A percentile compares a stretch with the other conserved stretches of the same genome.
phyloP scores from a whole-genome alignment of 2,797 vertebrate genomes.

The Melanotaenia nigrans region DNA sequence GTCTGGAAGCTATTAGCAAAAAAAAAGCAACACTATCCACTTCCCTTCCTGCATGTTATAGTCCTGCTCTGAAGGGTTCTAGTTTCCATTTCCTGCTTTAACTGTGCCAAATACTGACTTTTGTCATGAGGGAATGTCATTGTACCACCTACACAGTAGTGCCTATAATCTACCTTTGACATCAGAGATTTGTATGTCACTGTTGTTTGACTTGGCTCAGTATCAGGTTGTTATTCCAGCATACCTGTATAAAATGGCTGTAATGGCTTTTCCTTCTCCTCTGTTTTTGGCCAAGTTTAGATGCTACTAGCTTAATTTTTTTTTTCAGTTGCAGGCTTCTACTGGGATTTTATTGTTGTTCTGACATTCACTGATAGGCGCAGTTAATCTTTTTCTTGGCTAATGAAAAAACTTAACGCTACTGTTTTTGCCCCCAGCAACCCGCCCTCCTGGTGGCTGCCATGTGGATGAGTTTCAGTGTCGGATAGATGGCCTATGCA shows the following conservation, averaged over 20 bases:
- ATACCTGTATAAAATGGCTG: slow-evolving; percentile 35
- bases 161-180: slow-evolving; percentile 49
- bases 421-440: slow-evolving; percentile 79
- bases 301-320: slow-evolving; percentile 13
- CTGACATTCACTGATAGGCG: background rate
- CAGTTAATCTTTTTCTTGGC: slow-evolving; percentile 9
- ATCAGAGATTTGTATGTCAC: slow-evolving; percentile 46
- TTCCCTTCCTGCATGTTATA: slow-evolving; percentile 47
- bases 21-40: slow-evolving; percentile 52
- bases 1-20: slow-evolving; percentile 69
- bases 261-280: slow-evolving; percentile 20
- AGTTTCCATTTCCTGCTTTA: slow-evolving; percentile 39
- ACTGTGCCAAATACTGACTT: slow-evolving; percentile 56
- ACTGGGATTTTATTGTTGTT: slow-evolving; percentile 11
- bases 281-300: slow-evolving; percentile 7
- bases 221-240: slow-evolving; percentile 44
- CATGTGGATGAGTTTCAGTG: slow-evolving; percentile 97
- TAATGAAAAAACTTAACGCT: slow-evolving; percentile 14
- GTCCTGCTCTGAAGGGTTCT: slow-evolving; percentile 33
- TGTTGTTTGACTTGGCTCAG: slow-evolving; percentile 55
- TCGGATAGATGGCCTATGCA: slow-evolving; percentile 92
- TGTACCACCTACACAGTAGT: slow-evolving; percentile 42
- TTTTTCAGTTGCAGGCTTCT: slow-evolving; percentile 8
- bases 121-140: slow-evolving; percentile 59
- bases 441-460: slow-evolving; percentile 94